Evolutionary conservation across 2,888 invertebrate genomes (phyloP).

Genomic region (Pheosia tremula): DNA sequence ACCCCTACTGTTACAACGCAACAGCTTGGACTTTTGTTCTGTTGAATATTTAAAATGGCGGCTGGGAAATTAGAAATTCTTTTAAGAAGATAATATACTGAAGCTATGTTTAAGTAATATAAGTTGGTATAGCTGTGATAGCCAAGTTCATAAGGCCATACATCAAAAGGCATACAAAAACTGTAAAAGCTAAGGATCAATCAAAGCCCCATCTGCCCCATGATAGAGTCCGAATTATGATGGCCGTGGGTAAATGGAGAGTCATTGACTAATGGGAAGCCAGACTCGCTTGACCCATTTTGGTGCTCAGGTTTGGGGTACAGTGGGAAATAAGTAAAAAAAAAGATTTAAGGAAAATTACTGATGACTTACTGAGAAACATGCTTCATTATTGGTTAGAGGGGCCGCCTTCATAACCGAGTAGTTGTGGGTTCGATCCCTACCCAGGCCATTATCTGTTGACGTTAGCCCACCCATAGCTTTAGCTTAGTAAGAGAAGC

Average conservation of each 20-base stretch:
- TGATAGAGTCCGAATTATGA: slow-evolving; percentile 31
- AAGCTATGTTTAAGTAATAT: neutral
- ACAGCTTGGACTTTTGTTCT: slow-evolving; percentile 8
- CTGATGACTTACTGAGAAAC: neutral
- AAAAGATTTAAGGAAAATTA: neutral
- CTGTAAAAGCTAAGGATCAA: slow-evolving; percentile 11
- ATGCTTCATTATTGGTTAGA: too few species aligned
- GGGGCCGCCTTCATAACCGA: too few species aligned
- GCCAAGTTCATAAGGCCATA: too few species aligned
- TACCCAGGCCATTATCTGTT: too few species aligned
- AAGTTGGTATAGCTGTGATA: too few species aligned
- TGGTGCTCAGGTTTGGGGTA: slow-evolving; percentile 1
- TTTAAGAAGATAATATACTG: neutral
- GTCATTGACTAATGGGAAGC: slow-evolving; percentile 26
- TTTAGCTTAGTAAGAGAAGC: too few species aligned
- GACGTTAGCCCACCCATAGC: too few species aligned
- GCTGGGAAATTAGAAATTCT: neutral
- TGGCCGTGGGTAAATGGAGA: slow-evolving; percentile 23
- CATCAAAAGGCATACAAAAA: neutral
- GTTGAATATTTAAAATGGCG: slow-evolving; percentile 9
- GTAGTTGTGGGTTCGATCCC: too few species aligned
- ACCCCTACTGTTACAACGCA: neutral
- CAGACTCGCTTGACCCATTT: slow-evolving; percentile 22
- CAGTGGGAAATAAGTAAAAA: slow-evolving; percentile 1
- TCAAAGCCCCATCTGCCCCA: slow-evolving; percentile 19